phyloP scores from a whole-genome alignment of 2,888 invertebrate species.

The Agrotis clavis region DNA sequence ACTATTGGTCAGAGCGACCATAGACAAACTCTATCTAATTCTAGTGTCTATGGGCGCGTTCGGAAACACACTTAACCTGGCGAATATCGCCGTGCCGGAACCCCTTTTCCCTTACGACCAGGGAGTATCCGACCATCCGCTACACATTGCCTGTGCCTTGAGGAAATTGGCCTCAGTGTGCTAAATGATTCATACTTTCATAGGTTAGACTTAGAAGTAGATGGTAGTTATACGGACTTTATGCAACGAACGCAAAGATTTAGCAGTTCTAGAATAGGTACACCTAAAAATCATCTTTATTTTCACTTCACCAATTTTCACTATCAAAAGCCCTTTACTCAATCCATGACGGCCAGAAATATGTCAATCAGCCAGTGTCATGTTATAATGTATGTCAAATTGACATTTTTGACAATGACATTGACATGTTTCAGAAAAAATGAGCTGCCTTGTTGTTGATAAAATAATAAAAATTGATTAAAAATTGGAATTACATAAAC shows the following conservation, averaged over 20 bases:
- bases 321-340: constrained; percentile 1
- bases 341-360: no score
- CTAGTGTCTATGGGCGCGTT: no score
- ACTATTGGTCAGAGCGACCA: no score
- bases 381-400: background rate
- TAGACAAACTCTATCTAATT: no score
- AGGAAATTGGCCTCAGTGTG: background rate
- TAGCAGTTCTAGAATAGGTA: background rate
- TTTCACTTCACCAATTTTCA: no score
- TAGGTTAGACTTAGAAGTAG: background rate
- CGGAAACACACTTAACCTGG: no score
- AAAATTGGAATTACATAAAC: constrained; percentile 46
- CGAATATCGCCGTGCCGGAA: no score
- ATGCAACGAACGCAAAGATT: background rate
- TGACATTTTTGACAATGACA: constrained; percentile 14
- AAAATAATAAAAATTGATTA: constrained; percentile 17
- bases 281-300: background rate
- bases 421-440: background rate
- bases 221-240: background rate
- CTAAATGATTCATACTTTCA: background rate
- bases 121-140: no score
- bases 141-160: no score
- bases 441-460: constrained; percentile 24
- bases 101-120: no score
- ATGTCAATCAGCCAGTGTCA: background rate